These are phyloP conservation scores for Plectropomus leopardus DNA, from an alignment of 2,113 vertebrate species.

Conservation along the genomic window DNA sequence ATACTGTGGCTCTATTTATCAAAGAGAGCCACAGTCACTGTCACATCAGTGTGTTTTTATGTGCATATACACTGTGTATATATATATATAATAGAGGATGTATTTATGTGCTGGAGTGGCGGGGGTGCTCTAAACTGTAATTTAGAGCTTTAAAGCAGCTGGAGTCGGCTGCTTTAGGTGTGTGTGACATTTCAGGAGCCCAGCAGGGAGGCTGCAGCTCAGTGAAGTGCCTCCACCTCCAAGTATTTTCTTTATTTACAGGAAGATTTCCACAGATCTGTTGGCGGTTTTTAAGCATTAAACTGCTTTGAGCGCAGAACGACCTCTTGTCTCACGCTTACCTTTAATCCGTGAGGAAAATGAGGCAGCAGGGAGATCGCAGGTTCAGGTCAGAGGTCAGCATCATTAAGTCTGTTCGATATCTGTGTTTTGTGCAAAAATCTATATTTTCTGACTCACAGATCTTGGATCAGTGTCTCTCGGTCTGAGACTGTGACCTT, in stretches of 20 bases:
- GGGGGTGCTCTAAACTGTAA: conserved; percentile 43
- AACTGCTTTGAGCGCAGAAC: not conserved
- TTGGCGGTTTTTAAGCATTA: not conserved
- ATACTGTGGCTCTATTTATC: not conserved
- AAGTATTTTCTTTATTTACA: not conserved
- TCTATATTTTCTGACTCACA: conserved; percentile 2
- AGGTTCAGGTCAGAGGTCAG: not conserved
- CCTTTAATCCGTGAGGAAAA: not conserved
- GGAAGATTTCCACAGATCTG: conserved; percentile 10
- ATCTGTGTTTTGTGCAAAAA: not conserved
- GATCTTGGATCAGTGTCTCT: not conserved
- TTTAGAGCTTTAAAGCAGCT: conserved; percentile 47
- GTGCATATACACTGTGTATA: not conserved
- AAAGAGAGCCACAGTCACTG: no score
- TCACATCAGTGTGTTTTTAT: not conserved
- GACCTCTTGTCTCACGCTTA: not conserved
- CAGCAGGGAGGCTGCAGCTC: conserved; percentile 30
- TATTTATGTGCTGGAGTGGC: not conserved
- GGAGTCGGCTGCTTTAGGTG: conserved; percentile 40
- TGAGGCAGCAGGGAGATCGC: not conserved
- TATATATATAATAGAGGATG: not conserved
- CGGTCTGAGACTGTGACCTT: not conserved
- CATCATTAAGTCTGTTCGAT: not conserved
- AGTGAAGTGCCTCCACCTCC: not conserved
- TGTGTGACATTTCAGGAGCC: conserved; percentile 41